phyloP scores from a whole-genome alignment of 2,888 invertebrate species.

The Cheilosia scutellata region DNA sequence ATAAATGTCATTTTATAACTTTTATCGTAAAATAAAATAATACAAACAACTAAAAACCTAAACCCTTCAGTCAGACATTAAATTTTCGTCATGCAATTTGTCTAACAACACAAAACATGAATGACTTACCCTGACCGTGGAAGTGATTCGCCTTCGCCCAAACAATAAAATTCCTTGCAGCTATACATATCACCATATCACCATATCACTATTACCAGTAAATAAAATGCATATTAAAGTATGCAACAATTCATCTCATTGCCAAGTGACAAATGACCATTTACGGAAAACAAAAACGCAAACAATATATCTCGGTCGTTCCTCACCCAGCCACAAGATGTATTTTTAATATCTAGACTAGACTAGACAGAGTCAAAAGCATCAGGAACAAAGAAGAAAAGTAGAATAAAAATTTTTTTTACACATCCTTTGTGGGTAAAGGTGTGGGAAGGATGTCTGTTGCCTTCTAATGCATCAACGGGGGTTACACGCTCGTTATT shows the following conservation, averaged over 20 bases:
- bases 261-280: constrained; percentile 69
- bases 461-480: constrained; percentile 72
- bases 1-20: background rate
- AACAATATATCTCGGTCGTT: constrained; percentile 66
- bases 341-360: constrained; percentile 21
- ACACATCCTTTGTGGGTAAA: constrained; percentile 35
- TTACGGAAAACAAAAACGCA: constrained; percentile 55
- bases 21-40: background rate
- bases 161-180: background rate
- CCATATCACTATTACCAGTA: background rate
- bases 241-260: constrained; percentile 60
- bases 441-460: constrained; percentile 33
- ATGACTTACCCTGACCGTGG: background rate
- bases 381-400: constrained; percentile 5
- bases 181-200: no score
- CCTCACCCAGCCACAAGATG: constrained; percentile 29
- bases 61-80: background rate
- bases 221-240: constrained; percentile 57
- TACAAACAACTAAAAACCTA: no score
- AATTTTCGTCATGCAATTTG: background rate
- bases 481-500: constrained; percentile 70
- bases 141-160: background rate
- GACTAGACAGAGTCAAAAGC: constrained; percentile 52
- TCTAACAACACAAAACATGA: background rate
- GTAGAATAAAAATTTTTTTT: constrained; percentile 25